Conservation (phyloP, 2,113 vertebrate genomes). For the Recurvirostra avosetta region DNA sequence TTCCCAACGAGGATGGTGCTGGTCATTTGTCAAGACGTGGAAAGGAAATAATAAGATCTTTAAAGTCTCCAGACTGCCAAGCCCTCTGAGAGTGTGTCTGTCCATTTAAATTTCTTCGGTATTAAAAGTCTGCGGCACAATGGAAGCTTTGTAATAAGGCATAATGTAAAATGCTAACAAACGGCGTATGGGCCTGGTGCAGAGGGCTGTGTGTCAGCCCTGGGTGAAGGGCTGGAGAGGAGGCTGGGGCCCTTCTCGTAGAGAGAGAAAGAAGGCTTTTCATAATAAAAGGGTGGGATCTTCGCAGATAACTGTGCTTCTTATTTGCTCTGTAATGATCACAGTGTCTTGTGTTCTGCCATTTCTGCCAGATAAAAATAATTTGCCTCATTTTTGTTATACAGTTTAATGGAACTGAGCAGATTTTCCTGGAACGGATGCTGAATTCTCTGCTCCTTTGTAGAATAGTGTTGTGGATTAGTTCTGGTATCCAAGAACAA, state of each 20-base stretch:
- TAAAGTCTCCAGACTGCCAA: not conserved
- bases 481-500: not conserved
- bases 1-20: not conserved
- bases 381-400: not conserved
- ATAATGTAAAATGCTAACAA: not conserved
- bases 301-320: not conserved
- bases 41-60: not conserved
- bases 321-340: not conserved
- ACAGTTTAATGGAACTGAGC: not conserved
- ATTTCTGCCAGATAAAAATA: not conserved
- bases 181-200: not conserved
- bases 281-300: not conserved
- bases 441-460: slow-evolving; percentile 7
- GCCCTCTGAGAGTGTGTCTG: not conserved
- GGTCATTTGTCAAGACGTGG: not conserved
- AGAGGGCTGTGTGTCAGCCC: not conserved
- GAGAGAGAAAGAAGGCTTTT: not conserved
- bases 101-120: not conserved
- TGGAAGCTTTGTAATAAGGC: not conserved
- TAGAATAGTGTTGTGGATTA: not conserved
- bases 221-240: not conserved
- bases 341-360: not conserved
- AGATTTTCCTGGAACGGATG: slow-evolving; percentile 13
- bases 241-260: not conserved
- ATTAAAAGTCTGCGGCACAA: not conserved